Base-by-base conservation (phyloP, 2,113 vertebrate genomes). In the Oncorhynchus keta region DNA sequence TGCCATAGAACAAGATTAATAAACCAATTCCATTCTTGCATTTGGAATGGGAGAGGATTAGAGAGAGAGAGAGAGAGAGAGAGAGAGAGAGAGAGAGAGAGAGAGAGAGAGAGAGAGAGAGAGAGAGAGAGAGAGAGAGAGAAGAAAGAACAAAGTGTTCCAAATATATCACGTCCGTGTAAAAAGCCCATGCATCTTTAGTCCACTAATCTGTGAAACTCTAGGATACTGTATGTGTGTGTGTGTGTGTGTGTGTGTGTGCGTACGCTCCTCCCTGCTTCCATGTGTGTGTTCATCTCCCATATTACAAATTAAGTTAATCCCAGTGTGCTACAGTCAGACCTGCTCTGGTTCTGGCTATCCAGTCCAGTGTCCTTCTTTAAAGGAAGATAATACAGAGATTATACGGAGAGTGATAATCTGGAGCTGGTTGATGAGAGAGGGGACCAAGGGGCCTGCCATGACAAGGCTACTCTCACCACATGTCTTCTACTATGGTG, bases 221-320 rank as follows among this genome's bases (percentile, higher is more conserved):
- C 69, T 28, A 51, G 73, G 86, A 88, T 87, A 85, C 82, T 5
- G 51, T 55, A 5, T 55, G 51, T 55, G 51, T 55, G 51, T 55
- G 51, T 55, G 51, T 55, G 51, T 55, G 51, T 55, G 51, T 55
- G 51, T 55, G 51, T 55, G 51, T 55, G 51, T 55, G 12, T 55
- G 16, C 16, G 12, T 14, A 16, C 51, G 14, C 16, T 18, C 51
- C 4, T 55, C 39, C 39, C 39, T 45, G 9, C 51, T 55, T 18
- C 13, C 0, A 1, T 5, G 51, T 55, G 14, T 55, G 51, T 55
- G 51, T 55, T 13, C 57, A n/a, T 48, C 8, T 73, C 75, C 70
- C 71, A 83, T 59, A 57, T 81, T 80, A 89, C 79, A 86, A 90
- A 90, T 72, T n/a, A 80, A 88, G 77, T 81, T 89, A 85, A 90